Base-by-base conservation (phyloP, 2,888 invertebrate species). In the Stenurella melanura region DNA sequence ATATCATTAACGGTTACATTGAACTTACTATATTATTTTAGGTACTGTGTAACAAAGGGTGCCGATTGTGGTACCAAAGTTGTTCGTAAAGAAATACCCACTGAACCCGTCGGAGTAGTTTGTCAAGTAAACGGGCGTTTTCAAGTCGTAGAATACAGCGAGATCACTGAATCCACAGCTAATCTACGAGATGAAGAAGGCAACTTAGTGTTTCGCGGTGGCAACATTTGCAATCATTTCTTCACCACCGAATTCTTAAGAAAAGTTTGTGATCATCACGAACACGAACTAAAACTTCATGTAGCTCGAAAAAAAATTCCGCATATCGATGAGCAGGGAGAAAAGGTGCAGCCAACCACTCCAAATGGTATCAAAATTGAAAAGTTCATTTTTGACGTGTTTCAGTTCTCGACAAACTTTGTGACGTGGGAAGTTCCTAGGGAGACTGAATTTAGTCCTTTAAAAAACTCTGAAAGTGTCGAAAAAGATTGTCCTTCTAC, bases 331-430 rank as follows among this genome's bases (percentile, higher is more conserved):
- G 91, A 91, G 1, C 91, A 92, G 15, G 96, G 97, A 5, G 90
- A 93, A 26, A 91, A 93, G 66, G 91, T 93, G 54, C 93, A 93
- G 77, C 98, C 99, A 0, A 92, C 93, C 0, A 92, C 93, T 79
- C 95, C 97, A 0, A 99, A 99, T 85, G 99, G 99, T 17, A 96
- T 99, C 80, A 99, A 99, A 91, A 95, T 99, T 90, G 99, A 99
- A 87, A 99, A 99, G 89, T 99, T 99, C 88, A 96, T 99, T 12
- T 99, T 99, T 88, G 99, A 99, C 89, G 98, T 98, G 0, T 99
- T 99, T 87, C 95, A 95, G 85, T 97, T 96, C 89, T 94, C 98
- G 1, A 93, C 96, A 81, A 94, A 94, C 84, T 96, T 99, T 87
- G 96, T 96, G n/a, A 96, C 96, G 11, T 96, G 98, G 93, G 97